Percentiles rank a stretch among this genome's conserved stretches.
Evolutionary conservation across 2,113 vertebrate genomes (phyloP).

Genomic region (Candoia aspera): DNA sequence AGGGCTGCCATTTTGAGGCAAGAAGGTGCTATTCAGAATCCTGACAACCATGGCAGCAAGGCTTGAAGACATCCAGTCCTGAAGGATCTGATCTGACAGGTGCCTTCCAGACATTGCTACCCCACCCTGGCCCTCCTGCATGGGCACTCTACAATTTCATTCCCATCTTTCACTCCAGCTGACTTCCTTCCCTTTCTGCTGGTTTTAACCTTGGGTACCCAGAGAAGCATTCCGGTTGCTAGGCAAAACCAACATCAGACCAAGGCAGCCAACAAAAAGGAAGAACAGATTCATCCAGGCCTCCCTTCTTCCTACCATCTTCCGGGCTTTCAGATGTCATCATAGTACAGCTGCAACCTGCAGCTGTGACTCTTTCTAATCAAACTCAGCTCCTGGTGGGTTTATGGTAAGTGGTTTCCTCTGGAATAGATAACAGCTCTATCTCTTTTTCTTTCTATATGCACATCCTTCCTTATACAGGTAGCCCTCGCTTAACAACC

Average conservation of each 20-base stretch:
- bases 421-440: not conserved
- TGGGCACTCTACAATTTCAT: not conserved
- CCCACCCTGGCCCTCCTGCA: not conserved
- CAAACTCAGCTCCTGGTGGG: too few species aligned
- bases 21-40: not conserved
- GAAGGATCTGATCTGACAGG: constrained; percentile 12
- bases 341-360: too few species aligned
- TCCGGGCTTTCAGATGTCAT: too few species aligned
- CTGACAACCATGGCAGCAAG: not conserved
- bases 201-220: not conserved
- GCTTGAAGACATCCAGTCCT: not conserved
- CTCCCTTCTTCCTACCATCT: too few species aligned
- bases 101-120: not conserved
- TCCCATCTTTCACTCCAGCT: not conserved
- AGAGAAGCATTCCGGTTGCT: not conserved
- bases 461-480: not conserved
- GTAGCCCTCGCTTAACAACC: too few species aligned
- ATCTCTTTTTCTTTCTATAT: not conserved
- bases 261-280: not conserved
- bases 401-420: not conserved
- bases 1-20: not conserved
- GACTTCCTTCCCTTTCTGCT: not conserved
- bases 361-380: too few species aligned
- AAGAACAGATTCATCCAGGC: not conserved
- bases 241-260: not conserved